Evolutionary conservation across 2,888 invertebrate genomes (phyloP).

Genomic region (Lampropteryx suffumata): DNA sequence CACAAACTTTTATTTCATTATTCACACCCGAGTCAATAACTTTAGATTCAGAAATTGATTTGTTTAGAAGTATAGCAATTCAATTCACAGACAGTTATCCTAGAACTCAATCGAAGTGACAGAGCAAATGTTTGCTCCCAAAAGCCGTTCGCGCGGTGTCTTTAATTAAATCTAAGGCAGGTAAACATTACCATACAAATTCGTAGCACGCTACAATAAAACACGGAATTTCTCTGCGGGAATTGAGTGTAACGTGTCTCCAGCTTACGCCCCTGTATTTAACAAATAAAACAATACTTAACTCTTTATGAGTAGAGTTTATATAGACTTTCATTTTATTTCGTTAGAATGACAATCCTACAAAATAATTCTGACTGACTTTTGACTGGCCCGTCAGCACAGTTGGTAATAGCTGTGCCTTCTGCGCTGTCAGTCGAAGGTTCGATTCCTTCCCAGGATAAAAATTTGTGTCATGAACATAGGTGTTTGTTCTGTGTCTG

Average conservation of each 20-base stretch:
- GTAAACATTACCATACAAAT: slow-evolving; percentile 17
- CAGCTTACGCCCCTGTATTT: background rate
- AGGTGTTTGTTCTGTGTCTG: no score
- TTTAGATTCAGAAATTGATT: background rate
- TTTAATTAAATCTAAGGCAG: slow-evolving; percentile 26
- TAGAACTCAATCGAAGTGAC: slow-evolving; percentile 23
- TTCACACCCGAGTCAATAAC: no score
- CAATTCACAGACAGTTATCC: slow-evolving; percentile 2
- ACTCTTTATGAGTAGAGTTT: background rate
- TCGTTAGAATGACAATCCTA: no score
- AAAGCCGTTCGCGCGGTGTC: slow-evolving; percentile 14
- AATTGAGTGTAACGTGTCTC: background rate
- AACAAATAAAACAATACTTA: background rate
- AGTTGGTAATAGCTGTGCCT: no score
- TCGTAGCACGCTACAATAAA: slow-evolving; percentile 6
- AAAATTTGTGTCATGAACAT: no score
- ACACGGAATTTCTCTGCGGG: slow-evolving; percentile 4
- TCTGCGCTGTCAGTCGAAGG: no score
- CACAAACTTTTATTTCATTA: no score
- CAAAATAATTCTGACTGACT: no score
- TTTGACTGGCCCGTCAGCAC: no score
- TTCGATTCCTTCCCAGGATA: no score
- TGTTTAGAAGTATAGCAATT: background rate
- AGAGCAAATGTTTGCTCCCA: slow-evolving; percentile 26
- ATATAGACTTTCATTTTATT: background rate